phyloP scores from a whole-genome alignment of 2,113 vertebrate species.

The Catharus fuscescens region DNA sequence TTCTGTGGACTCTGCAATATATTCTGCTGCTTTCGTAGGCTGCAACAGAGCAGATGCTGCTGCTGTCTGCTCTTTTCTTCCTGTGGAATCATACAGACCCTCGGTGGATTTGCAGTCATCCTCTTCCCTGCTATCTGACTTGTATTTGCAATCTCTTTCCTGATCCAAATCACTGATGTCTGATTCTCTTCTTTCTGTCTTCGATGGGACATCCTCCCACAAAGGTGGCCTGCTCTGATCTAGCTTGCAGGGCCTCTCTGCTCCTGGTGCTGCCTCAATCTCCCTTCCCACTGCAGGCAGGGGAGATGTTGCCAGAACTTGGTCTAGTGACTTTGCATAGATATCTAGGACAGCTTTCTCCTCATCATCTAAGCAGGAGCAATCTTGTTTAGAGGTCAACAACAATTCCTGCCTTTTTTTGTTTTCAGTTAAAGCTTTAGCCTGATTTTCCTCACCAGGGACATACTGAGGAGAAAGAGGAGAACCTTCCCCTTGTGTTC shows the following conservation, averaged over 20 bases:
- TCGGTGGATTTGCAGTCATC: background rate
- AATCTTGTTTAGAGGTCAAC: background rate
- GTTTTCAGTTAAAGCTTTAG: background rate
- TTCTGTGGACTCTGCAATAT: background rate
- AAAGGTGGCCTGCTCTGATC: background rate
- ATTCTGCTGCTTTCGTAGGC: background rate
- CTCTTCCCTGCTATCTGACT: background rate
- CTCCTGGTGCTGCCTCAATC: background rate
- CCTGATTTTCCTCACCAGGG: slow-evolving; percentile 7
- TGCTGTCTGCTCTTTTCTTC: background rate
- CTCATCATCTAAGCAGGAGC: background rate
- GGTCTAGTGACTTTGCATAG: slow-evolving; percentile 26
- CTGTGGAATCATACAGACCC: background rate
- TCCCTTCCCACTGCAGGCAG: background rate
- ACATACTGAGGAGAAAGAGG: background rate
- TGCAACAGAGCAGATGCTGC: background rate
- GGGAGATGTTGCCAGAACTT: background rate
- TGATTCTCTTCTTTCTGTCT: slow-evolving; percentile 5
- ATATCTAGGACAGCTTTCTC: slow-evolving; percentile 24
- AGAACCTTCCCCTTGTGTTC: background rate
- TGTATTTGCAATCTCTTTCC: background rate
- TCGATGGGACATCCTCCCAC: background rate
- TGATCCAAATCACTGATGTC: background rate
- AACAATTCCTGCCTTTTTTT: background rate
- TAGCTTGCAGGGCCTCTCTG: background rate